Evolutionary conservation across 2,888 invertebrate species (phyloP).

Genomic region (Masnerella sp.): DNA sequence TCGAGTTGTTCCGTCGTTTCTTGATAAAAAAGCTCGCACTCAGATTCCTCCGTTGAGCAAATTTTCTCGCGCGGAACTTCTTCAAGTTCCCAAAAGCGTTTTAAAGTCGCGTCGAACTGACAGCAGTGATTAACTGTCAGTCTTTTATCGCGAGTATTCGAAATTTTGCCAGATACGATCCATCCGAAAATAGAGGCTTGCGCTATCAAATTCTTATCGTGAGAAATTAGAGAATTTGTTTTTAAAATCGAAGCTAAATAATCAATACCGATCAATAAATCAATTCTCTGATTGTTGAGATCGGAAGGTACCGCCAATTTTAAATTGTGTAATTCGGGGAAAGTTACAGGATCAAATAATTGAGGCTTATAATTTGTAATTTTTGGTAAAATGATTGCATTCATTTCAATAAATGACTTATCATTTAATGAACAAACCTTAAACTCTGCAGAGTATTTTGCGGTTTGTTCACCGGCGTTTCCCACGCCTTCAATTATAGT

Average conservation of each 20-base stretch:
- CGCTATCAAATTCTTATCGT: neutral
- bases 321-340: neutral
- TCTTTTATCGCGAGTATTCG: no score
- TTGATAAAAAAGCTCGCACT: conserved; percentile 12
- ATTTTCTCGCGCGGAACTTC: neutral
- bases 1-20: neutral
- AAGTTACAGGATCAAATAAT: neutral
- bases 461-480: neutral
- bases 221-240: neutral
- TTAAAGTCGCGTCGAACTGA: neutral
- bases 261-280: neutral
- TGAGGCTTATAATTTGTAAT: conserved; percentile 2
- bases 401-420: neutral
- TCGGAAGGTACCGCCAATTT: neutral
- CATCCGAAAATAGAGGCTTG: conserved; percentile 5
- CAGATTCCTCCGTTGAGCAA: neutral
- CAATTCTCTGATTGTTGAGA: neutral
- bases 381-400: neutral
- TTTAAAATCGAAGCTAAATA: neutral
- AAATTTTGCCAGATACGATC: neutral
- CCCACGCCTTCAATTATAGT: neutral
- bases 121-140: conserved; percentile 14
- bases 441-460: neutral
- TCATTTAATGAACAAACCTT: neutral
- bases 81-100: conserved; percentile 26